Base-by-base conservation (phyloP, 2,888 invertebrate species). In the Dyspetes luteomarginatus region DNA sequence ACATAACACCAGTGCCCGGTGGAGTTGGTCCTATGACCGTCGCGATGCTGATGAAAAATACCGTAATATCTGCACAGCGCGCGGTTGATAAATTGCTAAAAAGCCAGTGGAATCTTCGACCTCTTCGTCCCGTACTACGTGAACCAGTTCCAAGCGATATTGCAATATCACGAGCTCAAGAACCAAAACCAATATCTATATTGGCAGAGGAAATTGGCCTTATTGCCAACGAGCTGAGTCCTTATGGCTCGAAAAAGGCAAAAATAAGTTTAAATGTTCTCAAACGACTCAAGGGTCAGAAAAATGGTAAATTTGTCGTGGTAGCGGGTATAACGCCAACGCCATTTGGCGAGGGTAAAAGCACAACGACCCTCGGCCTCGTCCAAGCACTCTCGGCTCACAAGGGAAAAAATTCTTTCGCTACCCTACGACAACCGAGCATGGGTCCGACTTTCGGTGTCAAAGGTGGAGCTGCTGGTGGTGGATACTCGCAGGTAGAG, bases 11-110 rank as follows among this genome's bases (percentile, higher is more conserved):
- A 3, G 99, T 99, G 64, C 98, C 98, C 9, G 97, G 97, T 73
- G 99, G 99, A 82, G 99, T 99, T 79, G 99, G 99, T 0, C 99
- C 99, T 15, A 99, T 99, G 98, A 99, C 99, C 0, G 99, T 98
- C 83, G 98, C 98, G 19, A 99, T 99, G 98, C 93, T 98, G 36
- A 97, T 98, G 97, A 95, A 95, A 87, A 99, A 99, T 93, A 99
- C 98, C 0, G 96, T 98, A 41, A 94, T 96, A 83, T 96, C 98
- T 65, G 98, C 98, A 5, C 93, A 95, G 86, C 93, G 94, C 62
- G 93, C 94, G 68, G 94, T 94, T 12, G 92, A 94, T 26, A 93
- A 93, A 26, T 87, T 95, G 22, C 89, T 94, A n/a, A 93, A 92
- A 67, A 93, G 92, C n/a, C 89, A 92, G 41, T 98, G 98, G 98